Evolutionary conservation across 1,140 invertebrate species (phyloP), one percentile per base, ranked within the genome.

Genomic region (Trachelipus rathkii): DNA sequence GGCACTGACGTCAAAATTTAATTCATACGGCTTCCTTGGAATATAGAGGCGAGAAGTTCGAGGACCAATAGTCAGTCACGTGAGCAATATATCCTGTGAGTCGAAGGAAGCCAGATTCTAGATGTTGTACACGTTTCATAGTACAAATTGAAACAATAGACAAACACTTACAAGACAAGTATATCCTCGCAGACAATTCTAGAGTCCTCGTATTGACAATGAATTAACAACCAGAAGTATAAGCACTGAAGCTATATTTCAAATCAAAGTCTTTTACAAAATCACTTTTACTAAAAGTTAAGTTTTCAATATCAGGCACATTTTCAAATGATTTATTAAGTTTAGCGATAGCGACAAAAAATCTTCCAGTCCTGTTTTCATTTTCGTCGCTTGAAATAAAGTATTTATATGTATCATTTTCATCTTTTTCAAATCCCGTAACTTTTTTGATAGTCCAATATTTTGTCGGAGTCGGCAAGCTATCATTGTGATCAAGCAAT

Each of bases 141-240:
- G n/a, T n/a, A n/a, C n/a, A n/a, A n/a, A n/a, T n/a, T n/a, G n/a
- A n/a, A n/a, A n/a, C n/a, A n/a, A n/a, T n/a, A n/a, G n/a, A n/a
- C n/a, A n/a, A n/a, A n/a, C n/a, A n/a, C n/a, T n/a, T n/a, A n/a
- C n/a, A n/a, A n/a, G n/a, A n/a, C n/a, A n/a, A n/a, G n/a, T n/a
- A n/a, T n/a, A n/a, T 74, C 10, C 44, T 71, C 0, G 44, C 77
- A 5, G 44, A 44, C 77, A 75, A 78, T 45, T 46, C 23, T 19
- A 13, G 13, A 13, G 69, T n/a, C n/a, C 10, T 19, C 7, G 19
- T 24, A 78, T 60, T 15, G 43, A 78, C 71, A 60, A 75, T 78
- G 72, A 71, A 78, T 71, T 78, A 78, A 69, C 77, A 78, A 15
- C 73, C 77, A 6, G 77, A 69, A 33, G 53, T 19, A 60, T 60